These are phyloP conservation scores for Drosophila willistoni DNA, from an alignment of 1,140 invertebrate genomes.

Conservation along the genomic window DNA sequence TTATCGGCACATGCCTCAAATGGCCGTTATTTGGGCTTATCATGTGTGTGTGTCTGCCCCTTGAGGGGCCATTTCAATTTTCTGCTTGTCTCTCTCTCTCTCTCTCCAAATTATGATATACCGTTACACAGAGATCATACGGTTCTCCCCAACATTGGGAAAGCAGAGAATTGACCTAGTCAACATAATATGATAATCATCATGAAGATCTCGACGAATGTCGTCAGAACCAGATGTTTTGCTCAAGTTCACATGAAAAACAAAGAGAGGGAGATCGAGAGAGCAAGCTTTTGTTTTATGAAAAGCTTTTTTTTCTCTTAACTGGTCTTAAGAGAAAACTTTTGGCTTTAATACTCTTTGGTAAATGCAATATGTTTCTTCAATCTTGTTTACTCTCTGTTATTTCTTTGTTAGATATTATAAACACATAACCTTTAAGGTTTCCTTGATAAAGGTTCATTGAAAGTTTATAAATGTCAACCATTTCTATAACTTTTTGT, in stretches of 20 bases:
- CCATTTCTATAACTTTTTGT: neutral
- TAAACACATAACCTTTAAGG: constrained; percentile 42
- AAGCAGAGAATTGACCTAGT: constrained; percentile 69
- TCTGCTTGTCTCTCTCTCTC: constrained; percentile 31
- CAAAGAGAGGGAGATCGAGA: constrained; percentile 13
- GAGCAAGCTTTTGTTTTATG: constrained; percentile 17
- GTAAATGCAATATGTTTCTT: constrained; percentile 4
- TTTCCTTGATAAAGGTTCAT: constrained; percentile 41
- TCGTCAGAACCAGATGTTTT: constrained; percentile 25
- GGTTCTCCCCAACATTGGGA: neutral
- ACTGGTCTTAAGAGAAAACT: constrained; percentile 4
- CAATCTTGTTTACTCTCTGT: constrained; percentile 31
- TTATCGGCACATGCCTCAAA: neutral
- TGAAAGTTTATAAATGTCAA: constrained; percentile 1
- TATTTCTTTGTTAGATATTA: constrained; percentile 35
- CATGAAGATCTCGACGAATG: constrained; percentile 6
- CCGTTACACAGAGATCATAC: constrained; percentile 58
- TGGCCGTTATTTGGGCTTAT: too few species aligned
- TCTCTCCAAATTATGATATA: constrained; percentile 63
- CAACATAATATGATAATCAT: constrained; percentile 56
- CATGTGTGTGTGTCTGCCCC: neutral
- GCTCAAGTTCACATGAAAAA: neutral
- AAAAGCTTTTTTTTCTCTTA: constrained; percentile 12
- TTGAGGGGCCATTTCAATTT: constrained; percentile 43
- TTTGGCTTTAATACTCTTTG: neutral